Conservation (phyloP, 2,797 vertebrate species). For the Melopsittacus undulatus region DNA sequence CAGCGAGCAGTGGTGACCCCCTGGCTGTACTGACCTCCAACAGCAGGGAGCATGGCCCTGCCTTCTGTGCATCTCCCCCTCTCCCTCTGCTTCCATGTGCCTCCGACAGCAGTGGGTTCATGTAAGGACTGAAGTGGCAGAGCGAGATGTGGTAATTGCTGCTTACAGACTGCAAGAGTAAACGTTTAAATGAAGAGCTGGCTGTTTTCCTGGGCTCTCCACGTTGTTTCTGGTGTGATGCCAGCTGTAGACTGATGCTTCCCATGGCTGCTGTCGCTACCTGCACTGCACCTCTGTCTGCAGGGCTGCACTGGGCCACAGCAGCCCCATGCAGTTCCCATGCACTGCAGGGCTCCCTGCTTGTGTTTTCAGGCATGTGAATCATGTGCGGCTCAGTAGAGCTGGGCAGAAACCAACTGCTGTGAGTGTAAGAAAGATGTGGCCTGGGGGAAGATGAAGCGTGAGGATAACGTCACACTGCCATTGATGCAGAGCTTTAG, state of each 20-base stretch:
- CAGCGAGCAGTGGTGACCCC: not conserved
- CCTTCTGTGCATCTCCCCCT: rapidly evolving
- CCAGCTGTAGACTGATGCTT: not conserved
- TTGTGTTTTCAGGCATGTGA: not conserved
- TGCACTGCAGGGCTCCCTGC: not conserved
- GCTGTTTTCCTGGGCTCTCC: not conserved
- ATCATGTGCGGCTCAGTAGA: not conserved
- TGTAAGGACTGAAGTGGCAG: not conserved
- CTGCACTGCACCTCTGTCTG: not conserved
- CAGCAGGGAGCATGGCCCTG: not conserved
- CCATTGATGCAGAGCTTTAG: not conserved
- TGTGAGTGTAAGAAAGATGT: not conserved
- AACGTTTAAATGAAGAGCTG: not conserved
- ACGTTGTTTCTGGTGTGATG: not conserved
- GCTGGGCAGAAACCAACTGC: not conserved
- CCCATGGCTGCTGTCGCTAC: rapidly evolving
- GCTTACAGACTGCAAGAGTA: not conserved
- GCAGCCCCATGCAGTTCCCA: rapidly evolving
- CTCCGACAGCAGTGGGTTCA: rapidly evolving
- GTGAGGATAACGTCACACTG: not conserved
- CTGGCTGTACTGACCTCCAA: rapidly evolving
- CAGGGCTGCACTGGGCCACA: not conserved
- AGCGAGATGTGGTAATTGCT: not conserved
- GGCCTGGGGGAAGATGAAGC: not conserved
- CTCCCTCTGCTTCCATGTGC: rapidly evolving